These are phyloP conservation scores for Tenthredo distinguenda DNA, from an alignment of 2,888 invertebrate genomes.

Conservation along the genomic window DNA sequence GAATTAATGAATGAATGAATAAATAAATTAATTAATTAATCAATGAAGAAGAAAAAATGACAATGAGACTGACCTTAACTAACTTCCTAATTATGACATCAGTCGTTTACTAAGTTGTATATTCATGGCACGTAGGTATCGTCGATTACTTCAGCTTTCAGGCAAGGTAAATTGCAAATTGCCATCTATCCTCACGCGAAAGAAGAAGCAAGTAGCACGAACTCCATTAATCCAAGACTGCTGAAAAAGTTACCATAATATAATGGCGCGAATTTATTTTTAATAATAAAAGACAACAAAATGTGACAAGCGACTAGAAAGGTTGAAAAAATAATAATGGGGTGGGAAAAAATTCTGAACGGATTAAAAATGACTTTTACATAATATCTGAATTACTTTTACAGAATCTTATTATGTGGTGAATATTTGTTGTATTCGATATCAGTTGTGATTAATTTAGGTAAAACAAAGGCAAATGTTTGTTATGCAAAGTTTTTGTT, in stretches of 20 bases:
- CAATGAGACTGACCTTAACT: constrained; percentile 40
- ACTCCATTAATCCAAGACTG: constrained; percentile 38
- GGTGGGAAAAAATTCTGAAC: background rate
- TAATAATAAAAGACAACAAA: background rate
- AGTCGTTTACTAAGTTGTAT: constrained; percentile 39
- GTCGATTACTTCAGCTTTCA: constrained; percentile 27
- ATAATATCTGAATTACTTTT: background rate
- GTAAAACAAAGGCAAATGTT: background rate
- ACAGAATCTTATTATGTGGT: background rate
- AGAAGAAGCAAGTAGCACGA: background rate
- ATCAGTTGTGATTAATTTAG: background rate
- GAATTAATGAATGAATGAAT: background rate
- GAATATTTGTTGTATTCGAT: background rate
- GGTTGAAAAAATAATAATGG: background rate
- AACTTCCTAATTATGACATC: constrained; percentile 35
- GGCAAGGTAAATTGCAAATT: constrained; percentile 17
- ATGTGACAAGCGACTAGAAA: background rate
- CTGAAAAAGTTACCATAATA: constrained; percentile 25
- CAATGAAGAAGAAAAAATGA: background rate
- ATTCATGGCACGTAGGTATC: constrained; percentile 35
- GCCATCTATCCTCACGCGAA: constrained; percentile 25
- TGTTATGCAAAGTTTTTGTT: background rate
- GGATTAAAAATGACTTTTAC: background rate
- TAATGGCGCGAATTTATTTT: background rate
- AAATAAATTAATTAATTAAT: background rate